Conservation (phyloP, 2,113 vertebrate genomes). For the Gallinago jamesoni region DNA sequence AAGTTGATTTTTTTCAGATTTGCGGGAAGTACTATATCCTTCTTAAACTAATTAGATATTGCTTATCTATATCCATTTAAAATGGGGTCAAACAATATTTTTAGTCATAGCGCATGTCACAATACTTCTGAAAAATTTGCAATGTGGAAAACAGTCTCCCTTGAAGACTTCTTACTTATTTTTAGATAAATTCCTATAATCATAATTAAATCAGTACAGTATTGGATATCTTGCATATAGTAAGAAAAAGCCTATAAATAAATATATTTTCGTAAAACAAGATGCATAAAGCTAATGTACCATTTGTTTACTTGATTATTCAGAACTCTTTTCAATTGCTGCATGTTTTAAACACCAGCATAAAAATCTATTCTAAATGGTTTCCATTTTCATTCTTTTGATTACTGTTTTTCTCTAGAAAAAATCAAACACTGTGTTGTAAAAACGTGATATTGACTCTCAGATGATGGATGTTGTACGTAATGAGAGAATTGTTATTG, state of each 20-base stretch:
- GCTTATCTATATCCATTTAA: background rate
- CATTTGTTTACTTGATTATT: background rate
- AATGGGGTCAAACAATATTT: background rate
- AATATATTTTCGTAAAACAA: background rate
- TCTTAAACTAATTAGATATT: background rate
- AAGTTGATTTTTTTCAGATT: background rate
- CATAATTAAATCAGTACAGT: background rate
- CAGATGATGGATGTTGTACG: background rate
- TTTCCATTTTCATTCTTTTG: background rate
- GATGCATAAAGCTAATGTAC: background rate
- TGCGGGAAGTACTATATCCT: background rate
- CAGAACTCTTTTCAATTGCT: background rate
- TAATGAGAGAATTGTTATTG: background rate
- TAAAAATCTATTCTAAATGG: background rate
- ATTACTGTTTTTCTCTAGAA: background rate
- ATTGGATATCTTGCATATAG: background rate
- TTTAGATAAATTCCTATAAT: background rate
- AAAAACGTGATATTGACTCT: background rate
- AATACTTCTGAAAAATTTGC: background rate
- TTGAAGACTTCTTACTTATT: background rate
- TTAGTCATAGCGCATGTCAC: rapidly evolving
- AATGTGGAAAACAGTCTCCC: background rate
- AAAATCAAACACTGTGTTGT: background rate
- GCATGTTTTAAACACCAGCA: background rate
- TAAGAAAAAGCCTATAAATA: background rate